Conservation (phyloP, 2,888 invertebrate genomes). For the Phania funesta region DNA sequence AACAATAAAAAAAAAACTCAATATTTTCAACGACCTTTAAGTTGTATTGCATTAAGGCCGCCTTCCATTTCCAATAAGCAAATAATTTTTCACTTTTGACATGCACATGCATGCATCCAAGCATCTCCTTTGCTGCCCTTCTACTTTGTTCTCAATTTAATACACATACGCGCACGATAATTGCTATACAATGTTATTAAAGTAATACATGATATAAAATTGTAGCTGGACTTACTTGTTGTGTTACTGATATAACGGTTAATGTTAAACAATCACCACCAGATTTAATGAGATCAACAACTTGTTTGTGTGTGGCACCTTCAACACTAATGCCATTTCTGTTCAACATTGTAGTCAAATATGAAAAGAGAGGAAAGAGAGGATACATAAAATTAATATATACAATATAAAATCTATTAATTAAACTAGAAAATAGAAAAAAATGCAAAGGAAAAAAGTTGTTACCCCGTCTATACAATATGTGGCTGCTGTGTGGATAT, state of each 20-base stretch:
- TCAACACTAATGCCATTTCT: slow-evolving; percentile 98
- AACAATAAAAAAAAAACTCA: neutral
- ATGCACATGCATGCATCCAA: neutral
- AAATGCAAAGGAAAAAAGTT: neutral
- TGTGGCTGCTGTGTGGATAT: neutral
- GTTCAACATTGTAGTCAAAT: slow-evolving; percentile 46
- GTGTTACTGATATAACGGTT: slow-evolving; percentile 97
- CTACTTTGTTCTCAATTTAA: neutral
- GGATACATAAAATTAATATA: slow-evolving; percentile 27
- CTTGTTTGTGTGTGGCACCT: slow-evolving; percentile 99
- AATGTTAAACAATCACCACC: slow-evolving; percentile 98
- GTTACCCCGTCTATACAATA: neutral
- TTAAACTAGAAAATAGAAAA: neutral
- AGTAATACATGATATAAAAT: neutral
- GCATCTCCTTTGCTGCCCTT: neutral
- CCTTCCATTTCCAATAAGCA: neutral
- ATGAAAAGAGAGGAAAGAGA: slow-evolving; percentile 37
- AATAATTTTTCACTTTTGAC: neutral
- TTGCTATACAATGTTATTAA: slow-evolving; percentile 1
- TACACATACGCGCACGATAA: neutral
- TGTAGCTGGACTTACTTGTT: slow-evolving; percentile 84
- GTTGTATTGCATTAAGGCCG: neutral
- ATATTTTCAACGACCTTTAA: neutral
- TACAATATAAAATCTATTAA: slow-evolving; percentile 19
- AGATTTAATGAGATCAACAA: slow-evolving; percentile 99